Evolutionary conservation across 2,888 invertebrate genomes (phyloP).

Genomic region (Yponomeuta malinellus): DNA sequence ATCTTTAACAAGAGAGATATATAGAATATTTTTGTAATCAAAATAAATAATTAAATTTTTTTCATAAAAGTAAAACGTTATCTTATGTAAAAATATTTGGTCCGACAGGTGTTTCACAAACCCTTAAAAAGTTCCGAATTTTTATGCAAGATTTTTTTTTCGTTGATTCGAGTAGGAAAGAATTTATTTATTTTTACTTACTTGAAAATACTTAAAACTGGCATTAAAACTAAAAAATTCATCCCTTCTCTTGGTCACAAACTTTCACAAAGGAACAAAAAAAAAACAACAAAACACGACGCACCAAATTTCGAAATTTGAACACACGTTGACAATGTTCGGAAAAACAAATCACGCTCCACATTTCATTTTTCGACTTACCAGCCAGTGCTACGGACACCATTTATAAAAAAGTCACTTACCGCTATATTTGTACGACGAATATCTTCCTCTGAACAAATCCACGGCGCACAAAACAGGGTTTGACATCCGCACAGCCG

Average conservation of each 20-base stretch:
- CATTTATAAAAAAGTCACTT: neutral
- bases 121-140: no score
- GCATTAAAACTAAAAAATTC: neutral
- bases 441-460: neutral
- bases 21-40: no score
- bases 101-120: no score
- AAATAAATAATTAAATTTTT: no score
- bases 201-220: no score
- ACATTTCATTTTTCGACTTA: neutral
- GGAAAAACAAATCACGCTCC: neutral
- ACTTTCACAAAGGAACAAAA: neutral
- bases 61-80: no score
- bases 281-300: neutral
- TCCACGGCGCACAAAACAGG: neutral
- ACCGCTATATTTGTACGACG: neutral
- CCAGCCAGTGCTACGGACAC: neutral
- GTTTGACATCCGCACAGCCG: constrained; percentile 26
- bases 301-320: neutral
- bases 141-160: no score
- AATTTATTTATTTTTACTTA: no score
- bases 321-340: neutral
- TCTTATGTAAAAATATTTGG: no score
- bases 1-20: no score
- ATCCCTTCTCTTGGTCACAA: neutral
- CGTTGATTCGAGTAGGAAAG: no score